These are phyloP conservation scores for Trematomus loennbergii DNA, from an alignment of 2,113 vertebrate genomes.

Conservation along the genomic window DNA sequence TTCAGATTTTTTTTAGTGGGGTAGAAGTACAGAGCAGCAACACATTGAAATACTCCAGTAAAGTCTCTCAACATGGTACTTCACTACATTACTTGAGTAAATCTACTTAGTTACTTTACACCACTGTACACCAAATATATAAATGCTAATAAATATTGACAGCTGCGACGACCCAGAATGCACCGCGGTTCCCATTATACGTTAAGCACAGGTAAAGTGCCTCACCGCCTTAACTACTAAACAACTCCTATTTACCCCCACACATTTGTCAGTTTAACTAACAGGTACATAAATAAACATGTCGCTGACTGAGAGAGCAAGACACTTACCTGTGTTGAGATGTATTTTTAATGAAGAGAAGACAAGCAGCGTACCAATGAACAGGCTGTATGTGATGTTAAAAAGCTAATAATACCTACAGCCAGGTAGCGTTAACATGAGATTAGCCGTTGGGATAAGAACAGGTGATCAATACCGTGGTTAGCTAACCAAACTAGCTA, in stretches of 20 bases:
- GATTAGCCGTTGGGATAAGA: constrained; percentile 36
- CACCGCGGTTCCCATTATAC: no score
- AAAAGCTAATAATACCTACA: background rate
- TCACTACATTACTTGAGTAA: no score
- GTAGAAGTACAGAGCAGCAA: no score
- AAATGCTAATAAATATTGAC: no score
- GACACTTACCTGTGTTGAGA: constrained; percentile 4
- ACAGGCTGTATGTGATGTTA: background rate
- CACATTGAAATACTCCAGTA: no score
- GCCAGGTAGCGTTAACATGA: constrained; percentile 3
- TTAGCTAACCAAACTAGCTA: background rate
- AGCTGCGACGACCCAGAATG: no score
- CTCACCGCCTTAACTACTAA: background rate
- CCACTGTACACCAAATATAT: no score
- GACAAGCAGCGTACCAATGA: background rate
- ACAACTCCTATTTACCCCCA: background rate
- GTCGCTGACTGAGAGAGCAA: background rate
- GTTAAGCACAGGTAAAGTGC: no score
- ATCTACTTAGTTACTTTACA: no score
- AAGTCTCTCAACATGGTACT: no score
- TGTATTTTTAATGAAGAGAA: background rate
- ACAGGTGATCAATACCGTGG: constrained; percentile 44
- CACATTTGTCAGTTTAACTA: background rate
- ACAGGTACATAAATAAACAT: background rate
- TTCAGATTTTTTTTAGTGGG: no score